A percentile compares a stretch with the other conserved stretches of the same genome.
phyloP scores from a whole-genome alignment of 2,888 invertebrate genomes.

The Tenthredo amoena region DNA sequence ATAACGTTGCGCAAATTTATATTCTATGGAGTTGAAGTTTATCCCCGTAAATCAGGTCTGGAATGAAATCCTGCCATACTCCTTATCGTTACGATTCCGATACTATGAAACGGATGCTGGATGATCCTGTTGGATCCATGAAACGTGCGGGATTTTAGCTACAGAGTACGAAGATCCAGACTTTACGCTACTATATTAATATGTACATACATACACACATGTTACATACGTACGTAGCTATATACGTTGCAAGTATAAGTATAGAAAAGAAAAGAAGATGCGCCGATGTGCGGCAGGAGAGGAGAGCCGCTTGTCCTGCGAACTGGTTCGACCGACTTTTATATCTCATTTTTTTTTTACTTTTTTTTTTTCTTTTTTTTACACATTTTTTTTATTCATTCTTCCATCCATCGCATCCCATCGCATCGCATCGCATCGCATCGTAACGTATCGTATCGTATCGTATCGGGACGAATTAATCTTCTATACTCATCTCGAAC shows the following conservation, averaged over 20 bases:
- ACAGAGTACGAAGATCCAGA: too few relatives aligned
- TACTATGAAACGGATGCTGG: too few relatives aligned
- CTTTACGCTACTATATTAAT: too few relatives aligned
- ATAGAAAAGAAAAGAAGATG: background rate
- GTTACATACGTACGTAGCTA: background rate
- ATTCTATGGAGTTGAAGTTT: too few relatives aligned
- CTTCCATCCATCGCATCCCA: background rate
- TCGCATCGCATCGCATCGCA: background rate
- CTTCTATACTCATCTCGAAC: background rate
- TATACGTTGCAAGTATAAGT: background rate
- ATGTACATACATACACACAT: background rate
- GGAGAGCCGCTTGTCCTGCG: background rate
- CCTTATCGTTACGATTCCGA: too few relatives aligned
- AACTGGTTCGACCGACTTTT: slow-evolving; percentile 13
- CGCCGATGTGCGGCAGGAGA: background rate
- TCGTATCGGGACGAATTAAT: background rate
- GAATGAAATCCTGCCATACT: too few relatives aligned
- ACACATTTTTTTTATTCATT: background rate
- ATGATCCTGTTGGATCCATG: too few relatives aligned
- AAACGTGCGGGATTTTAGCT: too few relatives aligned
- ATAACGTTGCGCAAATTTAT: too few relatives aligned
- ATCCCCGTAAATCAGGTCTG: too few relatives aligned
- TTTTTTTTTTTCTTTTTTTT: background rate
- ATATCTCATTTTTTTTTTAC: background rate
- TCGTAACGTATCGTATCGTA: background rate